Conservation (phyloP, 2,888 invertebrate species). For the Colostygia pectinataria region DNA sequence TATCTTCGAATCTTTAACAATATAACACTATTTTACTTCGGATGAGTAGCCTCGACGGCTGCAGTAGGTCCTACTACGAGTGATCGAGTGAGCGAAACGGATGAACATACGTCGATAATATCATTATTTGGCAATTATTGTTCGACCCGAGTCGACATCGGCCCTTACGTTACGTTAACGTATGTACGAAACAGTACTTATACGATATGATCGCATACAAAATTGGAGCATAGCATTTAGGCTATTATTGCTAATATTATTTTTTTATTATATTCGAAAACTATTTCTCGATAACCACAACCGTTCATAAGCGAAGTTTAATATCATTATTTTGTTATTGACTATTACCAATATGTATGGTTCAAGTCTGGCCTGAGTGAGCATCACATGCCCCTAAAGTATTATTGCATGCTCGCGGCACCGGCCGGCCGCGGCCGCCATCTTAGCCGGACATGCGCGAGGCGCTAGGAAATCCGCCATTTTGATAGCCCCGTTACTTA, state of each 20-base stretch:
- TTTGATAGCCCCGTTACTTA: conserved; percentile 74
- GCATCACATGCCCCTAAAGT: conserved; percentile 71
- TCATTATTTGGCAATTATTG: conserved; percentile 54
- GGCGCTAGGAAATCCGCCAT: conserved; percentile 58
- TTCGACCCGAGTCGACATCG: conserved; percentile 44
- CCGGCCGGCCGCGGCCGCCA: conserved; percentile 52
- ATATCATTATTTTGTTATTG: conserved; percentile 79
- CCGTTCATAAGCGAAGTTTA: conserved; percentile 83
- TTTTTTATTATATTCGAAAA: conserved; percentile 76
- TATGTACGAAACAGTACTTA: conserved; percentile 53
- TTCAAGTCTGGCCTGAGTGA: conserved; percentile 54
- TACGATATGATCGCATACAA: conserved; percentile 76
- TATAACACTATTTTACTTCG: conserved; percentile 79
- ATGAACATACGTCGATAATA: conserved; percentile 38
- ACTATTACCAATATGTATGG: conserved; percentile 77
- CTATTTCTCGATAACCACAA: conserved; percentile 82
- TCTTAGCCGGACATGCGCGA: conserved; percentile 69
- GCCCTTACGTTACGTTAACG: conserved; percentile 41
- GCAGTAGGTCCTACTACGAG: conserved; percentile 34
- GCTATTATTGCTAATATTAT: conserved; percentile 81
- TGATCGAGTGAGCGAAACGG: conserved; percentile 46
- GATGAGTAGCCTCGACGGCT: conserved; percentile 55
- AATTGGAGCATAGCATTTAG: conserved; percentile 76
- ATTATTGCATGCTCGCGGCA: conserved; percentile 65
- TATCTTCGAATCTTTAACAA: conserved; percentile 77